Evolutionary conservation across 2,888 invertebrate species (phyloP), one percentile per base, ranked within the genome.

Genomic region (Brachylomia viminalis): DNA sequence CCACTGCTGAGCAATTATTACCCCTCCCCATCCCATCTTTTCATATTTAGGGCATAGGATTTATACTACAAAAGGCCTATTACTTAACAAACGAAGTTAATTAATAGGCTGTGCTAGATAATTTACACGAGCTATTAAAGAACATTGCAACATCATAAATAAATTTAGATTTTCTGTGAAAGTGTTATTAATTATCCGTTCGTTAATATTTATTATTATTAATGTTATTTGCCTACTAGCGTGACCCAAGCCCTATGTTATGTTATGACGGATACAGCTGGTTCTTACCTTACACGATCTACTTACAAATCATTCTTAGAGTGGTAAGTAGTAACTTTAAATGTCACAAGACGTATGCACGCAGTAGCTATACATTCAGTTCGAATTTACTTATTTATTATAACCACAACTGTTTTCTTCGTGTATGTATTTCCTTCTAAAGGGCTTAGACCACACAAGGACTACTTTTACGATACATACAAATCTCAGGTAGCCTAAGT

Each of bases 191-290:
- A 78, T 75, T 80, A 66, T 61, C 27, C 27, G 49, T 58, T 73
- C 45, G 67, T 62, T 84, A 54, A 65, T 78, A 82, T 75, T 82
- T 72, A 84, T 72, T 81, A 72, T 77, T 73, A 75, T 74, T 72
- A 30, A 83, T 52, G 58, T 62, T 62, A 74, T 82, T 70, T 77
- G 70, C 52, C 27, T 71, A 49, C 66, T 59, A 52, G 33, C 65
- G 38, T 72, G 84, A 74, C 71, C 77, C 69, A 71, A 66, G 68
- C 52, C 70, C 73, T 69, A 17, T 30, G 62, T 79, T 66, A 67
- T 80, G 62, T 78, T 66, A 67, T 80, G 76, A 67, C 52, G 56
- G 62, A 47, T 61, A 71, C 49, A 67, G 64, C 77, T 54, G 67
- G 80, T 76, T 83, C 54, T 54, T 38, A 47, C 8, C 30, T 59